Evolutionary conservation across 2,113 vertebrate genomes (phyloP).

Genomic region (Octodon degus): DNA sequence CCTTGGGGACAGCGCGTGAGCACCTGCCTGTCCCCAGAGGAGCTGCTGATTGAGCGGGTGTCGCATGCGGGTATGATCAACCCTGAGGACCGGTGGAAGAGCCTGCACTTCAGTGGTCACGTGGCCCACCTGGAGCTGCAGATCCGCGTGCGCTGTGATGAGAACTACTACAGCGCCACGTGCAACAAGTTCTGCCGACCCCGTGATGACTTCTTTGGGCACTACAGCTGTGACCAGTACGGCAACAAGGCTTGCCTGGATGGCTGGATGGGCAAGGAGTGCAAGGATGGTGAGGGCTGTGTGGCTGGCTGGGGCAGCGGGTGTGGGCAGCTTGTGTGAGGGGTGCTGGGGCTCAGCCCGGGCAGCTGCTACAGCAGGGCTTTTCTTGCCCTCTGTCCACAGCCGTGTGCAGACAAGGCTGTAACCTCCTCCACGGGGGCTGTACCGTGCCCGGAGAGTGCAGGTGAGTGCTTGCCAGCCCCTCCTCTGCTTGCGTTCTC

Average conservation of each 20-base stretch:
- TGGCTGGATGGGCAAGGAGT: slow-evolving; percentile 94
- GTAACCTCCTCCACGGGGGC: slow-evolving; percentile 91
- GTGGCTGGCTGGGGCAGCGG: accelerated
- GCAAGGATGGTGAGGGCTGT: slow-evolving; percentile 89
- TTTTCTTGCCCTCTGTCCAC: slow-evolving; percentile 68
- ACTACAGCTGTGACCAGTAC: slow-evolving; percentile 93
- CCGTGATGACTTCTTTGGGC: slow-evolving; percentile 95
- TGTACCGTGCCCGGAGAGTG: slow-evolving; percentile 93
- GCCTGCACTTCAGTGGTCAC: slow-evolving; percentile 88
- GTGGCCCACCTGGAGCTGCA: slow-evolving; percentile 91
- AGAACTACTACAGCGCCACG: slow-evolving; percentile 94
- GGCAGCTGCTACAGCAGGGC: slow-evolving; percentile 41
- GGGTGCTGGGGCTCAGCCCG: accelerated
- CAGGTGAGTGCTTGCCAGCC: slow-evolving; percentile 89
- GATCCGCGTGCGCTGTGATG: slow-evolving; percentile 93
- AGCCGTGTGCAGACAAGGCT: slow-evolving; percentile 97
- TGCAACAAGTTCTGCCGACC: slow-evolving; percentile 97
- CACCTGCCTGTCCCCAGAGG: slow-evolving; percentile 79
- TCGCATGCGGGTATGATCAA: slow-evolving; percentile 93
- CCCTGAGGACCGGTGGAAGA: slow-evolving; percentile 93
- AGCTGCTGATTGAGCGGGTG: slow-evolving; percentile 92
- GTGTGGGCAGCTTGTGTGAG: accelerated
- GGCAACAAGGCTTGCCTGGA: slow-evolving; percentile 96
- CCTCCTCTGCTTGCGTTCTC: accelerated
- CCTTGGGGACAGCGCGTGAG: not conserved